A percentile compares a stretch with the other conserved stretches of the same genome.
Conservation (phyloP, 2,888 invertebrate genomes). For the Entomobrya multifasciata region DNA sequence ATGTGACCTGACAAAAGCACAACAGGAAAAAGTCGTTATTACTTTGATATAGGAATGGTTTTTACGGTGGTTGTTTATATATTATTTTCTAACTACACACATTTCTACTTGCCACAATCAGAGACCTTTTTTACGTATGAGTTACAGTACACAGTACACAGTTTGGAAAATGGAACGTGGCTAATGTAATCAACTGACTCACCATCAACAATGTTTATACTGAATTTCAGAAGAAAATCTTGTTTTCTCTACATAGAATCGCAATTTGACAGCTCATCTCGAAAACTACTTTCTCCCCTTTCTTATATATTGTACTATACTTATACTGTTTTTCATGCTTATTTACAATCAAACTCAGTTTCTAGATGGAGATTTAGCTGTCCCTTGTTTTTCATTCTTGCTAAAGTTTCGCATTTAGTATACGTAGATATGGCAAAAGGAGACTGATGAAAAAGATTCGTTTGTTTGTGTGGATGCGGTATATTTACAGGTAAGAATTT, state of each 20-base stretch:
- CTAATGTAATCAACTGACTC: constrained; percentile 63
- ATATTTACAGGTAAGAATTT: neutral
- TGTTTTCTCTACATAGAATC: constrained; percentile 56
- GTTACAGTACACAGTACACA: no score
- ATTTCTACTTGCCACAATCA: no score
- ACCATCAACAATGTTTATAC: neutral
- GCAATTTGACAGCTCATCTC: constrained; percentile 54
- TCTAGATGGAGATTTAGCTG: no score
- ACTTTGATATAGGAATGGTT: neutral
- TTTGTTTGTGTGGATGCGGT: neutral
- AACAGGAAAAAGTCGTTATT: constrained; percentile 59
- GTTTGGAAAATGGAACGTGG: constrained; percentile 49
- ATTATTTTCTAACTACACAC: no score
- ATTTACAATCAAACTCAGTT: neutral
- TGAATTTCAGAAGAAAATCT: constrained; percentile 51
- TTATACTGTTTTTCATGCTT: constrained; percentile 17
- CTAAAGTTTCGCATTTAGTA: constrained; percentile 15
- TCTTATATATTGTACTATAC: neutral
- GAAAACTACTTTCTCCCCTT: constrained; percentile 20
- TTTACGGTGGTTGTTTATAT: neutral
- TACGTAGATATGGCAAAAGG: neutral
- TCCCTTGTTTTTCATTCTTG: neutral
- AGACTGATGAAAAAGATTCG: no score
- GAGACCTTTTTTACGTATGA: no score
- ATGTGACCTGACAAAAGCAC: constrained; percentile 78